Percentiles rank a stretch among this genome's conserved stretches.
These are phyloP conservation scores for Drosophila tsacasi DNA, from an alignment of 1,140 invertebrate genomes.

Conservation along the genomic window DNA sequence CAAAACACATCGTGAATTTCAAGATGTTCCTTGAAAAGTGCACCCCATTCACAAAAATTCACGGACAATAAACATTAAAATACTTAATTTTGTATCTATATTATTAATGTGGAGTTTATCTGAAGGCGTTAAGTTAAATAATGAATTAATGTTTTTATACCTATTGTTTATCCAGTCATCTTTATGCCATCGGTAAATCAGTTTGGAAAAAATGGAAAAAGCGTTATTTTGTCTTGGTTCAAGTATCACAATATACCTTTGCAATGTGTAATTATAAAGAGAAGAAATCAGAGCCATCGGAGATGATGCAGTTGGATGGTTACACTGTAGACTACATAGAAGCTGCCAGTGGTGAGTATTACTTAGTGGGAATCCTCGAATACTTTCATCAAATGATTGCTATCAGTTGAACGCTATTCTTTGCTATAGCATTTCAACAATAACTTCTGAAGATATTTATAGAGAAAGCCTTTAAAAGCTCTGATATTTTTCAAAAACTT, in stretches of 20 bases:
- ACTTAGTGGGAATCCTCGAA: constrained; percentile 4
- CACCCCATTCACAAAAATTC: no score
- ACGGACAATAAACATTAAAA: no score
- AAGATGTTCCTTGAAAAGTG: no score
- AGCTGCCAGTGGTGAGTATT: constrained; percentile 90
- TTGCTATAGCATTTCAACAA: background rate
- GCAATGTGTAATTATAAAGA: constrained; percentile 99
- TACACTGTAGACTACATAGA: constrained; percentile 99
- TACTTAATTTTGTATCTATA: no score
- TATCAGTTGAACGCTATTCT: background rate
- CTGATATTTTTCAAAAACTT: background rate
- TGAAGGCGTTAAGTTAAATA: background rate
- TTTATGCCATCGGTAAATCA: constrained; percentile 97
- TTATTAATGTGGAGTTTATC: no score
- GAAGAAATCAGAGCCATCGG: constrained; percentile 99
- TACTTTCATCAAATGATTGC: background rate
- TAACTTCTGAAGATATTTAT: background rate
- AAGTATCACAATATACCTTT: constrained; percentile 99
- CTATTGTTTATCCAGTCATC: constrained; percentile 87
- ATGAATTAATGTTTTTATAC: constrained; percentile 56
- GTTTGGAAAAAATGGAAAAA: constrained; percentile 99
- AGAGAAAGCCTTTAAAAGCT: background rate
- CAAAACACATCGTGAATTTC: no score
- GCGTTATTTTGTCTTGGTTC: constrained; percentile 98
- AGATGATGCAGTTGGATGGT: constrained; percentile 99